Conservation (phyloP, 2,797 vertebrate genomes). For the Mus spretus region DNA sequence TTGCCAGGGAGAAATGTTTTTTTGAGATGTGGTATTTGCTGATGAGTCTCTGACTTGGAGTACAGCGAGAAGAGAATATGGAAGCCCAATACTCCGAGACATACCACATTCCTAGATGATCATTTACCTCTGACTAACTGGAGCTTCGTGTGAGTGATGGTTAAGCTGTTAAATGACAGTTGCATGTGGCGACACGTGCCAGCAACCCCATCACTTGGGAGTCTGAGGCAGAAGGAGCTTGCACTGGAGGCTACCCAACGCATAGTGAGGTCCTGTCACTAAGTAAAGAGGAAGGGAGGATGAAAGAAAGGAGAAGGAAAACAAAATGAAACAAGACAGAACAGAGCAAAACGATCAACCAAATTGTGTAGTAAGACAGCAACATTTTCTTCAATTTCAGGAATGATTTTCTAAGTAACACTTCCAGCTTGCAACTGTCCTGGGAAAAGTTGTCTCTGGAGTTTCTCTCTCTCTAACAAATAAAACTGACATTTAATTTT, state of each 20-base stretch:
- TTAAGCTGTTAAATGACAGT: conserved; percentile 60
- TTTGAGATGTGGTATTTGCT: conserved; percentile 89
- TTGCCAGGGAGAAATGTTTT: background rate
- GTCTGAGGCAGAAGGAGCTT: background rate
- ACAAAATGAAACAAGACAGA: background rate
- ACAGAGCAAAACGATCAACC: background rate
- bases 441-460: background rate
- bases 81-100: conserved; percentile 89
- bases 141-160: conserved; percentile 94
- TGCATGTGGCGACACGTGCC: background rate
- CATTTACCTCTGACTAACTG: conserved; percentile 94
- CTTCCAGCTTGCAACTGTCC: background rate
- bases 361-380: conserved; percentile 89
- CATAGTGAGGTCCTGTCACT: background rate
- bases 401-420: background rate
- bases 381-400: conserved; percentile 88
- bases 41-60: conserved; percentile 93
- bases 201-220: background rate
- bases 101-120: conserved; percentile 96
- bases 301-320: background rate
- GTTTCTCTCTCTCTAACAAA: background rate
- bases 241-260: background rate
- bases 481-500: background rate
- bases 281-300: too few species aligned
- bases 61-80: conserved; percentile 74